A percentile compares a stretch with the other conserved stretches of the same genome.
Evolutionary conservation across 2,888 invertebrate species (phyloP).

Genomic region (Pachydiplax longipennis): DNA sequence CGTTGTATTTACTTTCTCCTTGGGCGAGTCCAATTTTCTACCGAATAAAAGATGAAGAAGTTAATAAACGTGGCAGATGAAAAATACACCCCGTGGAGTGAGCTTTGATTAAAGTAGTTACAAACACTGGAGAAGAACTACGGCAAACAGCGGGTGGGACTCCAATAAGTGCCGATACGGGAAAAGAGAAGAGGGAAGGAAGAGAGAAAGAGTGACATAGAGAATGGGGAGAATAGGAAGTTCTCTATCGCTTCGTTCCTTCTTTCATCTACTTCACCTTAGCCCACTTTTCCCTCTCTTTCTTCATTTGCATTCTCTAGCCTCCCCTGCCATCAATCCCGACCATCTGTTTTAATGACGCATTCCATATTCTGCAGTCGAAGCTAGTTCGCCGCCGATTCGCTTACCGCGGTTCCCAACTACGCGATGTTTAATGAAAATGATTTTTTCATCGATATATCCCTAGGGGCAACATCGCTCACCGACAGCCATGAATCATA

Average conservation of each 20-base stretch:
- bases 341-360: background rate
- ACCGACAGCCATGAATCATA: too few species aligned
- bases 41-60: constrained; percentile 58
- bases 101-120: constrained; percentile 53
- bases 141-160: constrained; percentile 51
- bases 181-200: background rate
- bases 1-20: constrained; percentile 56
- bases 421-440: too few species aligned
- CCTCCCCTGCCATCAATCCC: background rate
- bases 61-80: constrained; percentile 56
- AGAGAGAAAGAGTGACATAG: background rate
- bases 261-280: background rate
- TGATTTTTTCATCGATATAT: too few species aligned
- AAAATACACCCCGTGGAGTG: constrained; percentile 52
- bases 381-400: too few species aligned
- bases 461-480: too few species aligned
- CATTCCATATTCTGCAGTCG: background rate
- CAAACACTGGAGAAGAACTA: constrained; percentile 51
- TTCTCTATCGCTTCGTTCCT: background rate
- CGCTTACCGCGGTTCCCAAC: too few species aligned
- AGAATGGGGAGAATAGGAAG: background rate
- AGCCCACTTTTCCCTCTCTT: background rate
- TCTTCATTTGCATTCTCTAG: background rate
- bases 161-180: constrained; percentile 51
- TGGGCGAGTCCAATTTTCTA: constrained; percentile 57